Percentiles rank a stretch among this genome's conserved stretches.
phyloP scores from a whole-genome alignment of 1,140 invertebrate species.

The Drosophila sechellia region DNA sequence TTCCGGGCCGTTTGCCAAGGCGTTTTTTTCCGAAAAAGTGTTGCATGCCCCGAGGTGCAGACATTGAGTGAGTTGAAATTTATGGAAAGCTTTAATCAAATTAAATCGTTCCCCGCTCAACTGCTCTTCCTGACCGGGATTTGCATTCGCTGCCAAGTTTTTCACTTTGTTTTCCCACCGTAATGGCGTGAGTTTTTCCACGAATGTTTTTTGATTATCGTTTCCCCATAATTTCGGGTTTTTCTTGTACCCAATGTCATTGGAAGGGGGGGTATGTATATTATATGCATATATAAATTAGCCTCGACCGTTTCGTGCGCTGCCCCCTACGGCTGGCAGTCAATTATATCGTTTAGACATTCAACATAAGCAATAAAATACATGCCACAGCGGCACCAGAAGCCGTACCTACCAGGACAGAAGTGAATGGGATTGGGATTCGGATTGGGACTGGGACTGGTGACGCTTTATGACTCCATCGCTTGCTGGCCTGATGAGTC shows the following conservation, averaged over 20 bases:
- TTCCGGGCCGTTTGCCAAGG: conserved; percentile 42
- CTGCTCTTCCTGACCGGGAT: conserved; percentile 1
- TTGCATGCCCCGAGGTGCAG: conserved; percentile 49
- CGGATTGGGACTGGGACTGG: conserved; percentile 24
- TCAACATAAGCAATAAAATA: conserved; percentile 75
- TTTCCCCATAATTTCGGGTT: conserved; percentile 33
- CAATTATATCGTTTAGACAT: conserved; percentile 76
- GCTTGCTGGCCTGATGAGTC: conserved; percentile 34
- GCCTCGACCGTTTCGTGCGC: conserved; percentile 14
- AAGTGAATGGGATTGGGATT: conserved; percentile 6
- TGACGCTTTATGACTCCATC: conserved; percentile 64
- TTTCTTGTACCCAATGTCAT: conserved; percentile 38
- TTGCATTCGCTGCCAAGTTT: conserved; percentile 43
- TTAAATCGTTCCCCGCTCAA: conserved; percentile 32
- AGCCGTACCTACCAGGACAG: conserved; percentile 44
- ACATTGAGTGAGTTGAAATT: conserved; percentile 35
- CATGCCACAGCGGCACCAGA: conserved; percentile 43
- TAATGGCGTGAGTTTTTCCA: conserved; percentile 11
- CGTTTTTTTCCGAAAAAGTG: conserved; percentile 46
- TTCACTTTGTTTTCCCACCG: conserved; percentile 13
- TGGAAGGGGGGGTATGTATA: conserved; percentile 19
- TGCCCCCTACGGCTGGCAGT: conserved; percentile 40
- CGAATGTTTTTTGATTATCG: conserved; percentile 37
- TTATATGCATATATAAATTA: conserved; percentile 66
- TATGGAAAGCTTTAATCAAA: conserved; percentile 66